These are phyloP conservation scores for Protomyctophum bolini DNA, from an alignment of 2,113 vertebrate species.

Conservation along the genomic window DNA sequence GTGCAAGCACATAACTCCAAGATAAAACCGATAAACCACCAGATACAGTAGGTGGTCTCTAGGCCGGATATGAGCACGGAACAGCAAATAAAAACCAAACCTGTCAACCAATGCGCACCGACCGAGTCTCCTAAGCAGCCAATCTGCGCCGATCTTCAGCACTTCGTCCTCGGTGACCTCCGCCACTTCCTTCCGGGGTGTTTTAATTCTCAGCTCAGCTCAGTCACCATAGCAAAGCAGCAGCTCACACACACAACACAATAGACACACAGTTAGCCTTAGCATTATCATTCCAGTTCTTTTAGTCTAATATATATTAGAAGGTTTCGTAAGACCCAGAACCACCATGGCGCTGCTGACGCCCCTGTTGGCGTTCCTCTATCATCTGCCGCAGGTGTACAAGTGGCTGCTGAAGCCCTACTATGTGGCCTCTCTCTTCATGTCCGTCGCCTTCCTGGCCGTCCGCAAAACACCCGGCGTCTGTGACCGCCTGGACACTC, in stretches of 20 bases:
- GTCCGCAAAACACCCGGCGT: conserved; percentile 90
- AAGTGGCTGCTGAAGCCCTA: conserved; percentile 92
- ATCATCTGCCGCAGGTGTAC: conserved; percentile 88
- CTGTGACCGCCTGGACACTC: conserved; percentile 85
- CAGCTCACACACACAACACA: conserved; percentile 23
- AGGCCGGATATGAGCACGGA: not conserved
- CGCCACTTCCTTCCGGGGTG: conserved; percentile 17
- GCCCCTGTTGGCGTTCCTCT: conserved; percentile 86
- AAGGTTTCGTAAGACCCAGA: no score
- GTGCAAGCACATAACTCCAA: no score
- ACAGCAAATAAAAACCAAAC: not conserved
- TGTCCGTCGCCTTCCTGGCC: conserved; percentile 86
- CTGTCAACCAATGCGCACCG: conserved; percentile 19
- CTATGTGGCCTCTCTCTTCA: conserved; percentile 86
- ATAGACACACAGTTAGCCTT: not conserved
- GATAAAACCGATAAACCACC: no score
- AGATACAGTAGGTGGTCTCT: no score
- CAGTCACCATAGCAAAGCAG: not conserved
- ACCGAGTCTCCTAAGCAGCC: not conserved
- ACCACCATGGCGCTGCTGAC: conserved; percentile 89
- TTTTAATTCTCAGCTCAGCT: conserved; percentile 33
- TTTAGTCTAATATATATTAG: no score
- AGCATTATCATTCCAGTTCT: no score
- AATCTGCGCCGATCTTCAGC: not conserved
- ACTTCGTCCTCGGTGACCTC: conserved; percentile 65